A percentile compares a stretch with the other conserved stretches of the same genome.
Evolutionary conservation across 2,113 vertebrate species (phyloP).

Genomic region (Benitochromis conjunctus): DNA sequence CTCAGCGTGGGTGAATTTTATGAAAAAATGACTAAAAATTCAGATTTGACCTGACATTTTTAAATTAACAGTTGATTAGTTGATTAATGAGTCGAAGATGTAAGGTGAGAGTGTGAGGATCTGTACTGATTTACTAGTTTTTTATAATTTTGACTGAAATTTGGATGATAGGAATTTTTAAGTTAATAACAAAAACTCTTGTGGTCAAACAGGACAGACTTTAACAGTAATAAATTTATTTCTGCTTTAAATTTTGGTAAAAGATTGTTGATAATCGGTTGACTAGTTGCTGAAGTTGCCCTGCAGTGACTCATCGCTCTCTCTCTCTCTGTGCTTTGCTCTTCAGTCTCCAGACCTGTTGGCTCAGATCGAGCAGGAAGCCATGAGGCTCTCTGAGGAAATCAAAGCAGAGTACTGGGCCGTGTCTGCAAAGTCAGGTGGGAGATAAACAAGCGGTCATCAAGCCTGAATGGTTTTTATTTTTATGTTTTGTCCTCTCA

Average conservation of each 20-base stretch:
- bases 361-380: conserved; percentile 81
- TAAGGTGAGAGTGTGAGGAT: not conserved
- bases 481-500: not conserved
- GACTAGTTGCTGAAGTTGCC: not conserved
- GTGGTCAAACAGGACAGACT: not conserved
- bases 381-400: conserved; percentile 87
- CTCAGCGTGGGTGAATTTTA: conserved; percentile 80
- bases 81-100: not conserved
- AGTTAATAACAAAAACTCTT: not conserved
- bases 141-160: not conserved
- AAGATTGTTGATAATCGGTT: not conserved
- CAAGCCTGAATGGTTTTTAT: not conserved
- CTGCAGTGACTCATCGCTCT: not conserved
- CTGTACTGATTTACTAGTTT: not conserved
- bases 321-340: not conserved
- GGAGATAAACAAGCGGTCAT: not conserved
- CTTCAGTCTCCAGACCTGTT: conserved; percentile 83
- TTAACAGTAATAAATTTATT: not conserved
- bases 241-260: not conserved
- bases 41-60: not conserved
- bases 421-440: conserved; percentile 91
- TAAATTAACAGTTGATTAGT: not conserved
- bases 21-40: not conserved
- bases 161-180: not conserved
- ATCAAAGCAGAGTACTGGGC: conserved; percentile 95